Evolutionary conservation across 2,113 vertebrate genomes (phyloP), one percentile per base, ranked within the genome.

Genomic region (Scalopus aquaticus): DNA sequence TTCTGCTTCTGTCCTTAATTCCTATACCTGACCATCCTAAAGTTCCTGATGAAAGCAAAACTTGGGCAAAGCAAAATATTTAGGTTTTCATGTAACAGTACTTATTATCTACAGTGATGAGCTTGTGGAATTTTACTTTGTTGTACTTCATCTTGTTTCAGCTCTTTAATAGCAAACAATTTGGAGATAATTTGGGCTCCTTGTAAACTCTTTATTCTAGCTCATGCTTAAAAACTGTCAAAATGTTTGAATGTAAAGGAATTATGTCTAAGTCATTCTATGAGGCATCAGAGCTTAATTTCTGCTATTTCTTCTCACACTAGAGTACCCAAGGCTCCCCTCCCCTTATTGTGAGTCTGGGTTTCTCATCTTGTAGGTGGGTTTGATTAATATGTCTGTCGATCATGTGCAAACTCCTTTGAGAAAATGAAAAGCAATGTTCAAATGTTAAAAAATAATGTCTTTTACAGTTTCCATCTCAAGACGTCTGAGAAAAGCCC

Each of bases 301-400:
- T 96, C 60, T 93, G 69, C 44, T 70, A 9, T 51, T 94, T 87
- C 81, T 93, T 87, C 73, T 96, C 85, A 93, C 26, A 30, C 15
- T 91, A 49, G 88, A 88, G 37, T 42, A 90, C 77, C 20, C 77
- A 56, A 24, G 86, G n/a, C n/a, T 46, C 64, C 84, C 54, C 88
- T 69, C 62, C 88, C 78, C 28, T 16, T 28, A 82, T 76, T 65
- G 39, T 44, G 56, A 95, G 80, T 93, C 96, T 96, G 87, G 62
- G 58, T 96, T 96, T 97, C 94, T 95, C 78, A 93, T 64, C 70
- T 96, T 7, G 82, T 94, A 96, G 96, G 90, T 96, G 94, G 93
- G 93, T 97, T 97, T 97, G 95, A 96, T 97, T 92, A 97, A 96
- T 91, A 95, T 42, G 51, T 94, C 90, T 97, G 92, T 97, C 77